Evolutionary conservation across 2,888 invertebrate genomes (phyloP).

Genomic region (Tethea ocularis): DNA sequence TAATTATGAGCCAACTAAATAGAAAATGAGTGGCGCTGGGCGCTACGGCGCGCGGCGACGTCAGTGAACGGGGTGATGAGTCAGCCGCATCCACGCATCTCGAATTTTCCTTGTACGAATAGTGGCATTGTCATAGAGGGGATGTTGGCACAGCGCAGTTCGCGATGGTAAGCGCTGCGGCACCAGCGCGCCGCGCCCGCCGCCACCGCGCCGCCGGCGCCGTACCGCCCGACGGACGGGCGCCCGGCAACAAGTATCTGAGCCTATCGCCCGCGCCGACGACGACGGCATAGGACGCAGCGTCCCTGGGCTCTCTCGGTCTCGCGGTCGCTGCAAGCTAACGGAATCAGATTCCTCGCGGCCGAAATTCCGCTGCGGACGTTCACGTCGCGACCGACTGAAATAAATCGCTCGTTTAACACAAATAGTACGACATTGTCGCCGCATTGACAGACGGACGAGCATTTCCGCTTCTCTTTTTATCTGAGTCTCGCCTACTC

Average conservation of each 20-base stretch:
- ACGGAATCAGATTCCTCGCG: constrained; percentile 79
- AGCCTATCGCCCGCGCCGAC: constrained; percentile 20
- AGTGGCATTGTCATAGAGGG: constrained; percentile 62
- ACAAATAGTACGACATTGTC: constrained; percentile 81
- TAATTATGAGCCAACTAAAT: constrained; percentile 39
- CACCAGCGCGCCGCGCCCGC: constrained; percentile 31
- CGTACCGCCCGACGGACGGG: constrained; percentile 31
- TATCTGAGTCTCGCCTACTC: constrained; percentile 43
- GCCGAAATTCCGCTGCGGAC: constrained; percentile 80
- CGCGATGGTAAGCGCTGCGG: constrained; percentile 1
- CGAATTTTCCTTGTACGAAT: constrained; percentile 78
- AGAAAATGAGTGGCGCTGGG: constrained; percentile 47
- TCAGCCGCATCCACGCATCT: constrained; percentile 77
- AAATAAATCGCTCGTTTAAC: constrained; percentile 82
- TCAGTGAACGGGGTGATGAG: constrained; percentile 65
- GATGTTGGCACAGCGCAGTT: constrained; percentile 48
- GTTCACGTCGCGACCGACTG: constrained; percentile 80
- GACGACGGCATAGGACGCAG: constrained; percentile 31
- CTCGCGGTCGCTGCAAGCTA: constrained; percentile 52
- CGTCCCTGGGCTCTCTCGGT: constrained; percentile 35
- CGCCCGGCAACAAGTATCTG: constrained; percentile 19
- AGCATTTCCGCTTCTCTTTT: constrained; percentile 78
- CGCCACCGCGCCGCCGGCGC: constrained; percentile 23
- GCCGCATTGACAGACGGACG: constrained; percentile 76
- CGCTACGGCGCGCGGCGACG: constrained; percentile 26